Evolutionary conservation across 2,888 invertebrate species (phyloP).

Genomic region (Drosophila algonquin): DNA sequence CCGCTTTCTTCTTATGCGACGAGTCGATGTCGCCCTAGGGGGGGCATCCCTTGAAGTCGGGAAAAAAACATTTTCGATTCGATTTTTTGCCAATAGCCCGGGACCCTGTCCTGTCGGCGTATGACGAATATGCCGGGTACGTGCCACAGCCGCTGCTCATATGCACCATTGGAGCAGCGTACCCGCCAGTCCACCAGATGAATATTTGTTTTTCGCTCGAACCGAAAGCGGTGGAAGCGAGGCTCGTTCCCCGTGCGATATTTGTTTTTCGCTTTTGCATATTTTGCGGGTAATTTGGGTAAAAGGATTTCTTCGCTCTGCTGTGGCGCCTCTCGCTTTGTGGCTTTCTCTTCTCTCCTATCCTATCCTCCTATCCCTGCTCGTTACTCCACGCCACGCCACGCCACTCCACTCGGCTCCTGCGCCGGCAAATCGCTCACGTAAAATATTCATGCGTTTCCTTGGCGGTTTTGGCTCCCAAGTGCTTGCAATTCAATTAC

Average conservation of each 20-base stretch:
- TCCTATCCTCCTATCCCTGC: constrained; percentile 19
- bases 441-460: constrained; percentile 76
- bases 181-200: constrained; percentile 45
- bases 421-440: constrained; percentile 64
- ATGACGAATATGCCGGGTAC: constrained; percentile 63
- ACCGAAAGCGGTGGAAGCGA: constrained; percentile 3
- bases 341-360: constrained; percentile 29
- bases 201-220: constrained; percentile 49
- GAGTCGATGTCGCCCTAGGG: constrained; percentile 44
- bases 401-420: constrained; percentile 8
- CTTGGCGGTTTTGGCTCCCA: constrained; percentile 68
- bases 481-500: constrained; percentile 76
- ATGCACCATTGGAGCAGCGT: constrained; percentile 46
- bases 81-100: constrained; percentile 62
- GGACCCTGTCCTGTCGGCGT: constrained; percentile 30
- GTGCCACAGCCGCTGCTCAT: constrained; percentile 65
- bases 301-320: constrained; percentile 48
- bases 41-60: constrained; percentile 34
- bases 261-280: constrained; percentile 69
- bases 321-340: constrained; percentile 13
- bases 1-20: constrained; percentile 52
- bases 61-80: constrained; percentile 55
- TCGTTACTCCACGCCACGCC: constrained; percentile 22
- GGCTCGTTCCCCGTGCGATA: constrained; percentile 45
- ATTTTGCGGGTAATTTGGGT: constrained; percentile 70